Evolutionary conservation across 2,797 vertebrate genomes (phyloP).

Genomic region (Eospalax fontanierii): DNA sequence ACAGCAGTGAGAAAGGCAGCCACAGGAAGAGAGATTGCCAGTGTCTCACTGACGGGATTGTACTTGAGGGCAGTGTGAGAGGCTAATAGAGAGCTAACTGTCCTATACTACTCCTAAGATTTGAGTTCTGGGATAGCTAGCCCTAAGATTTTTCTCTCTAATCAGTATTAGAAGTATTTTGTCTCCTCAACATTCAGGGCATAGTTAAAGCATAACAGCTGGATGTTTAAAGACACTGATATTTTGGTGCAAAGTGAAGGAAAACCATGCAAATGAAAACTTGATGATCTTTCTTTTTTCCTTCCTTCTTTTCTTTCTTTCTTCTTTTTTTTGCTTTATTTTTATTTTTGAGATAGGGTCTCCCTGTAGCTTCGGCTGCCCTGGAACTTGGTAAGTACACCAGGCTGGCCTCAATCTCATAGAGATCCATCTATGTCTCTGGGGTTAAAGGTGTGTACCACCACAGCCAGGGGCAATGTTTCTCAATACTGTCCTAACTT

Average conservation of each 20-base stretch:
- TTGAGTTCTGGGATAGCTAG: not conserved
- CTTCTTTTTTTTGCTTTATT: no score
- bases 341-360: no score
- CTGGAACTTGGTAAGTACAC: no score
- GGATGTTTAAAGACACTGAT: conserved; percentile 39
- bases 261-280: conserved; percentile 47
- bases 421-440: no score
- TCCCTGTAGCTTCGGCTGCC: no score
- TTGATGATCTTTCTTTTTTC: conserved; percentile 20
- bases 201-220: not conserved
- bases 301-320: no score
- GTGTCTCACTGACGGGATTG: not conserved
- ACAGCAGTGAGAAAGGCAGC: not conserved
- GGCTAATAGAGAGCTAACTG: not conserved
- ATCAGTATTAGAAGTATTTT: not conserved
- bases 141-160: not conserved
- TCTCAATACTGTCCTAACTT: not conserved
- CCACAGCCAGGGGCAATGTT: no score
- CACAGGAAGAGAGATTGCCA: not conserved
- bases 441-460: no score
- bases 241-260: conserved; percentile 59
- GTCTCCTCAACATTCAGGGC: not conserved
- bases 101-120: not conserved
- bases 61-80: no score
- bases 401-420: no score